Evolutionary conservation across 2,888 invertebrate genomes (phyloP).

Genomic region (Metacarcinus magister): DNA sequence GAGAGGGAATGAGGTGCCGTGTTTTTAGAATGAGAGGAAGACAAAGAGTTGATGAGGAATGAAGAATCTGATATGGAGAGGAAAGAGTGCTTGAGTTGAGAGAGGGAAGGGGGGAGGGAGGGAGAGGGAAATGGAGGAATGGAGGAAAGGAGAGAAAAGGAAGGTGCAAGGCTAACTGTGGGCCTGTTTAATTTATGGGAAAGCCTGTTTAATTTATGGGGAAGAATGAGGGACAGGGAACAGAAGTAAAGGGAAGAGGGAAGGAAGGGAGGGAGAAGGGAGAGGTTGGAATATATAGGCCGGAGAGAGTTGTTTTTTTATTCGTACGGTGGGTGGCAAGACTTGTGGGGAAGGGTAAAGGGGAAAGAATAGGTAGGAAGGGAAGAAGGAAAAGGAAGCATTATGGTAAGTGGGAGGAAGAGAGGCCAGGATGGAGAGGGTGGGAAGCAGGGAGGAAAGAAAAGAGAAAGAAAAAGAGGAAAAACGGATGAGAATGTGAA

Average conservation of each 20-base stretch:
- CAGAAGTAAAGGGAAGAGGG: not conserved
- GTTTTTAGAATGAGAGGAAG: not conserved
- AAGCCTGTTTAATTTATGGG: not conserved
- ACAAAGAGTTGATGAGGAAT: too few relatives aligned
- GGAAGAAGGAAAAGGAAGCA: not conserved
- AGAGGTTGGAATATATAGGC: not conserved
- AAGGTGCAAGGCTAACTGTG: not conserved
- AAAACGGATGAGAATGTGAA: not conserved
- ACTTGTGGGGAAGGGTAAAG: not conserved
- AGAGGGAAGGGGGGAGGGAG: not conserved
- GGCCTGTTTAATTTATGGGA: too few relatives aligned
- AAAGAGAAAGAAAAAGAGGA: not conserved
- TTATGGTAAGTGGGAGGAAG: too few relatives aligned
- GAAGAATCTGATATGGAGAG: not conserved
- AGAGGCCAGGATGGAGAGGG: not conserved
- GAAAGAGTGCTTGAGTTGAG: not conserved
- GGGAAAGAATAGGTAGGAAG: not conserved
- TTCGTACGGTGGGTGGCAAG: not conserved
- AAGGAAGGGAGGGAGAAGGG: not conserved
- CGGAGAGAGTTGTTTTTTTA: not conserved
- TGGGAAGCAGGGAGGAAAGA: not conserved
- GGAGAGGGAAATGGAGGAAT: not conserved
- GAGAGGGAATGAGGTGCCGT: not conserved
- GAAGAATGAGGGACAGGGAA: not conserved
- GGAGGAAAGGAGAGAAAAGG: not conserved